phyloP scores from a whole-genome alignment of 2,888 invertebrate species.

The Elysia crispata region DNA sequence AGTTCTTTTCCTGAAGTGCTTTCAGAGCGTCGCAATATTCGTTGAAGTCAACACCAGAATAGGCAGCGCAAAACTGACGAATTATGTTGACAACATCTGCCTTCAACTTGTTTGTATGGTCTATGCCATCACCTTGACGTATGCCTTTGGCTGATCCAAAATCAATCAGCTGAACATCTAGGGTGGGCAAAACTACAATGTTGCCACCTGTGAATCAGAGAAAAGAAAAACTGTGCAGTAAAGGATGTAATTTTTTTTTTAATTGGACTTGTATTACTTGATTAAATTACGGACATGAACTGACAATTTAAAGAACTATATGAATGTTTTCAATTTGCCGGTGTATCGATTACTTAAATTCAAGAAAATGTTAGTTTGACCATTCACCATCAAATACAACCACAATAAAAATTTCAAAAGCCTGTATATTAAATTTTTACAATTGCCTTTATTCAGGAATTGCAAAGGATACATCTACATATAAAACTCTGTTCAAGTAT shows the following conservation, averaged over 20 bases:
- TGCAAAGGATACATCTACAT: no score
- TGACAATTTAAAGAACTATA: no score
- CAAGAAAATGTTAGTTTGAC: no score
- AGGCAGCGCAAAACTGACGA: conserved; percentile 61
- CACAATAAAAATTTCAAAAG: no score
- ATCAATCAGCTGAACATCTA: conserved; percentile 61
- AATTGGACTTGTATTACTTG: no score
- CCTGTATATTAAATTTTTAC: no score
- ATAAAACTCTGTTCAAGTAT: no score
- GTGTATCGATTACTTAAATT: no score
- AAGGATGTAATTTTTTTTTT: background rate
- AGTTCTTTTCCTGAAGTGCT: conserved; percentile 11
- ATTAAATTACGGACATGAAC: no score
- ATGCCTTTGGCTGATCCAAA: conserved; percentile 57
- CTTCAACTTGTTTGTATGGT: conserved; percentile 21
- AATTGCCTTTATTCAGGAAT: no score
- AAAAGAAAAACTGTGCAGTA: background rate
- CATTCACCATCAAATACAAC: no score
- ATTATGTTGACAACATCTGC: conserved; percentile 59
- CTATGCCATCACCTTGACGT: background rate
- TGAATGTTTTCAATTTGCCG: no score
- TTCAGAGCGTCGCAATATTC: conserved; percentile 46
- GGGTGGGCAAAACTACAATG: conserved; percentile 57
- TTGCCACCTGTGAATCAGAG: conserved; percentile 58
- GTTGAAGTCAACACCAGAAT: conserved; percentile 60